Base-by-base conservation (phyloP, 2,888 invertebrate genomes). In the Sabatieria punctata region DNA sequence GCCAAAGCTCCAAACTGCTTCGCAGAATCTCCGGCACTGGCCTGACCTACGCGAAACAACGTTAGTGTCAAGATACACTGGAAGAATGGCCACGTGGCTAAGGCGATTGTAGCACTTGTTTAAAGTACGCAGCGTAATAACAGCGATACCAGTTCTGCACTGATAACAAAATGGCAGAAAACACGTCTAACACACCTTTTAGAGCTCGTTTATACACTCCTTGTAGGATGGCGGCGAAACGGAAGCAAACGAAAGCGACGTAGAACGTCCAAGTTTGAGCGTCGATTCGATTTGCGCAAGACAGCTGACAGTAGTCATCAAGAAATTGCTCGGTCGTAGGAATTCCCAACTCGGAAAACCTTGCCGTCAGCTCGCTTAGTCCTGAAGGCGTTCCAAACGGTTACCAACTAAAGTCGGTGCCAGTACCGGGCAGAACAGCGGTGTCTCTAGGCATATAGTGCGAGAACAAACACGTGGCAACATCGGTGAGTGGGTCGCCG, bases 401-500 rank as follows among this genome's bases (percentile, higher is more conserved):
- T 22, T 23, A 41, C 41, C 27, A 18, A 41, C 4, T 6, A 18
- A 41, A 25, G 3, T n/a, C 36, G 25, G 22, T 2, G 3, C 11
- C 13, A 45, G 24, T 25, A 51, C 54, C 51, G 50, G 41, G 30
- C 25, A 50, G 27, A 19, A 48, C 33, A 21, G 45, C 33, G 37
- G 25, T 13, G 26, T 53, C 52, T 26, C 44, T 43, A 27, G 60
- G 60, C 23, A 63, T 52, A 51, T 64, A 62, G 50, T 67, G 63
- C 4, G 52, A 42, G 41, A 61, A 55, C 8, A 59, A 42, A 43
- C 55, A 59, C 2, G 63, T 65, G 18, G 66, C 66, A 36, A 70
- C 57, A 54, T 70, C 70, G 21, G 65, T 58, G 11, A 68, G 49
- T 3, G 71, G 71, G 53, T 70, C 69, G 21, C 70, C 68, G 15